phyloP scores from a whole-genome alignment of 2,797 vertebrate species.

The Galaxias olidus region DNA sequence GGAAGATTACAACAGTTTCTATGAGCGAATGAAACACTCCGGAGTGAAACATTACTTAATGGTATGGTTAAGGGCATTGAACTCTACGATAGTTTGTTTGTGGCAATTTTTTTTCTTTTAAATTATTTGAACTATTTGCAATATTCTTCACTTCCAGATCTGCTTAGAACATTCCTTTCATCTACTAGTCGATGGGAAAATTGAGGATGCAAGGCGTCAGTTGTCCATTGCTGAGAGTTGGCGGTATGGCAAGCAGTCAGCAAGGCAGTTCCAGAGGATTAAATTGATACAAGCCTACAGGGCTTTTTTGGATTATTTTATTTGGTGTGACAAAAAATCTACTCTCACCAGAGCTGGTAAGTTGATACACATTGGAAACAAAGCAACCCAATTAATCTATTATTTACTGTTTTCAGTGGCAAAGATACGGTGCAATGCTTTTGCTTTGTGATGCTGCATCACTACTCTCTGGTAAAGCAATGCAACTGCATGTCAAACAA shows the following conservation, averaged over 20 bases:
- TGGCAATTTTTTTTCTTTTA: too few species aligned
- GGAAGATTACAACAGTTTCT: constrained; percentile 81
- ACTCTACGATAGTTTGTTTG: too few species aligned
- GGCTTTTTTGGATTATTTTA: constrained; percentile 84
- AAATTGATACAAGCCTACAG: constrained; percentile 85
- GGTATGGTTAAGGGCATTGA: constrained; percentile 63
- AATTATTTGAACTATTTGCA: background rate
- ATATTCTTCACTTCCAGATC: constrained; percentile 69
- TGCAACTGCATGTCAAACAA: constrained; percentile 4
- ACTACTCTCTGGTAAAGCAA: constrained; percentile 36
- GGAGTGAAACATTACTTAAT: constrained; percentile 82
- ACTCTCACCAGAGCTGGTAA: constrained; percentile 68
- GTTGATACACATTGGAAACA: constrained; percentile 25
- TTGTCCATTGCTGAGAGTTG: constrained; percentile 83
- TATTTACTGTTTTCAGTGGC: constrained; percentile 23
- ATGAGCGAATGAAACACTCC: constrained; percentile 86
- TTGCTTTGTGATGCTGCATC: constrained; percentile 31
- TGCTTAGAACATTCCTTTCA: constrained; percentile 87
- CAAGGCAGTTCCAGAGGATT: constrained; percentile 65
- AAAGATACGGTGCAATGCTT: background rate
- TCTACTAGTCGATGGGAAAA: constrained; percentile 78
- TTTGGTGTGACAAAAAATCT: constrained; percentile 81
- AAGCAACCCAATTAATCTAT: constrained; percentile 22
- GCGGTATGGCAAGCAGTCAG: constrained; percentile 78
- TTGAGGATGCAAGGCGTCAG: constrained; percentile 80